Base-by-base conservation (phyloP, 2,797 vertebrate species). In the Knipowitschia caucasica region DNA sequence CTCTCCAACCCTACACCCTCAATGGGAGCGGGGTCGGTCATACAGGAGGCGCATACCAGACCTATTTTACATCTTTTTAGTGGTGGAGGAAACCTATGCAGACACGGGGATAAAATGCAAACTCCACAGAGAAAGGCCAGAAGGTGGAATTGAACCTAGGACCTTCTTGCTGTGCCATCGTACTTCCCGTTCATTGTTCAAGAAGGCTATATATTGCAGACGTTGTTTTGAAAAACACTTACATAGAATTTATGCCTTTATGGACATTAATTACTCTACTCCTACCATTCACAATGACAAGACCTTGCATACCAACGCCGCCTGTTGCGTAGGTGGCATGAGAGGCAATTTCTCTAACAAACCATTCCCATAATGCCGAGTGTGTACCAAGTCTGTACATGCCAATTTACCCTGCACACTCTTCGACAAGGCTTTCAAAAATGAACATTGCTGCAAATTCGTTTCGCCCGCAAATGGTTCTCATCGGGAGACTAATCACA, bases 401-500 rank as follows among this genome's bases (percentile, higher is more conserved):
- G 15, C 3, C 10, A 20, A 44, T 65, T 53, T 60, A 59, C 50
- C 68, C 58, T 31, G 26, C 31, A n/a, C 27, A 7, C 50, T 56
- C 73, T 81, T n/a, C n/a, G 84, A 67, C 82, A 11, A 21, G 74
- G 43, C 40, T 59, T 17, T 11, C 78, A 68, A 69, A 78, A 75
- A 43, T 64, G 54, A 52, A 55, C 62, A 69, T 81, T 45, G 52
- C 40, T 53, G 66, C 38, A 56, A 73, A 78, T 71, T 76, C 60
- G 70, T 76, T 67, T 70, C 54, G 39, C 56, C 67, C 55, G 35
- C 75, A 70, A 84, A 78, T 82, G 71, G 58, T 64, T 72, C 67
- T 75, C 72, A 77, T 78, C 70, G 60, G 66, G 66, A 83, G 60
- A 76, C 60, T 73, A 73, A 79, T 83, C 75, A 73, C 53, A 64